phyloP scores from a whole-genome alignment of 2,797 vertebrate species.

The Brachyrhaphis roseni region DNA sequence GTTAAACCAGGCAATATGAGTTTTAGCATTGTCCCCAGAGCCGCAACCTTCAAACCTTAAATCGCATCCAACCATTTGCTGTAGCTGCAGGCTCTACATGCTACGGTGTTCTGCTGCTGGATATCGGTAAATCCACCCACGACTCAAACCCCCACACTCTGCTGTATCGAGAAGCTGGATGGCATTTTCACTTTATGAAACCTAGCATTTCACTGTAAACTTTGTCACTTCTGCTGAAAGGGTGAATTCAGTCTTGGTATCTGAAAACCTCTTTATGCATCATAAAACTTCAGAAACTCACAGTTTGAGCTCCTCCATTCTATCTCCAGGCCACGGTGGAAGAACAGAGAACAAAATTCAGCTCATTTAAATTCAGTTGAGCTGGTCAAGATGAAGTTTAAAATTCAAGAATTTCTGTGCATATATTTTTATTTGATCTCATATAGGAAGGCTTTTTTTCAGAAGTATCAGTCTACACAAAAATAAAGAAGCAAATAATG shows the following conservation, averaged over 20 bases:
- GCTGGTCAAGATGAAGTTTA: background rate
- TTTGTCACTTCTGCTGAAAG: slow-evolving; percentile 26
- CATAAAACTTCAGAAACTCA: slow-evolving; percentile 2
- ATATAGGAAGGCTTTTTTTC: background rate
- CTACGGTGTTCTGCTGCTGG: slow-evolving; percentile 48
- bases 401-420: background rate
- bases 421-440: background rate
- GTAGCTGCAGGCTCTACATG: slow-evolving; percentile 38
- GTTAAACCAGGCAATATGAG: slow-evolving; percentile 54
- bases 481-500: background rate
- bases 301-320: slow-evolving; percentile 18
- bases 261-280: slow-evolving; percentile 27
- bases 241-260: slow-evolving; percentile 10
- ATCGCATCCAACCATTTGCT: slow-evolving; percentile 46
- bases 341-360: slow-evolving; percentile 17
- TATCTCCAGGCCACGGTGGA: slow-evolving; percentile 44
- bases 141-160: slow-evolving; percentile 57
- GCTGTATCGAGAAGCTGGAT: slow-evolving; percentile 20
- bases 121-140: slow-evolving; percentile 70
- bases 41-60: slow-evolving; percentile 57
- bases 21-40: slow-evolving; percentile 46
- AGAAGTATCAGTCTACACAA: background rate
- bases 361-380: slow-evolving; percentile 35
- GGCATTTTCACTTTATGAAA: slow-evolving; percentile 14
- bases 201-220: slow-evolving; percentile 18